phyloP scores from a whole-genome alignment of 2,888 invertebrate species.

The Lottia scabra region DNA sequence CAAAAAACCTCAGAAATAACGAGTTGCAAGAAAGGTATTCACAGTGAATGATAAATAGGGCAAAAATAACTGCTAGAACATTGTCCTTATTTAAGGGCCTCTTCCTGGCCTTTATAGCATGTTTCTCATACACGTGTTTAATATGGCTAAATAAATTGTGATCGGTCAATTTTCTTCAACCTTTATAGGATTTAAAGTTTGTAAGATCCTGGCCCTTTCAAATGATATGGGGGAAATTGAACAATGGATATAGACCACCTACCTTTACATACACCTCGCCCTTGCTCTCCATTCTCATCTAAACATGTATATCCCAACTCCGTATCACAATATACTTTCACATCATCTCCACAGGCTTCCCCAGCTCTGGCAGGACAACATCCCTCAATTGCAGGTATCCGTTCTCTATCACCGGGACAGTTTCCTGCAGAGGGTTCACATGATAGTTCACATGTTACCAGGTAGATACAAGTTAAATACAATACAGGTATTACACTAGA shows the following conservation, averaged over 20 bases:
- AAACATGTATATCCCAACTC: conserved; percentile 19
- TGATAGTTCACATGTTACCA: neutral
- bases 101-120: too few species aligned
- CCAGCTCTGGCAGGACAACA: conserved; percentile 17
- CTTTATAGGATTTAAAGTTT: too few species aligned
- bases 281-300: neutral
- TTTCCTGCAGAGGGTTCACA: conserved; percentile 9
- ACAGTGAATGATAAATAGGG: too few species aligned
- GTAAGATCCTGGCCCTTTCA: too few species aligned
- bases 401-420: conserved; percentile 12
- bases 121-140: too few species aligned
- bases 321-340: conserved; percentile 8
- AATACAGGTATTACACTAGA: neutral
- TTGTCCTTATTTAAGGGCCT: too few species aligned
- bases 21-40: too few species aligned
- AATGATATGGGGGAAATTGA: too few species aligned
- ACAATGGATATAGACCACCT: neutral
- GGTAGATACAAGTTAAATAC: neutral
- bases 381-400: conserved; percentile 6
- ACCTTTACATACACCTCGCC: conserved; percentile 14
- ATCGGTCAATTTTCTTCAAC: too few species aligned
- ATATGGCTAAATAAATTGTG: too few species aligned
- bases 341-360: conserved; percentile 11
- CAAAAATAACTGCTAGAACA: too few species aligned
- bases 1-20: too few species aligned